phyloP scores from a whole-genome alignment of 2,797 vertebrate species.

The Phalanger gymnotis region DNA sequence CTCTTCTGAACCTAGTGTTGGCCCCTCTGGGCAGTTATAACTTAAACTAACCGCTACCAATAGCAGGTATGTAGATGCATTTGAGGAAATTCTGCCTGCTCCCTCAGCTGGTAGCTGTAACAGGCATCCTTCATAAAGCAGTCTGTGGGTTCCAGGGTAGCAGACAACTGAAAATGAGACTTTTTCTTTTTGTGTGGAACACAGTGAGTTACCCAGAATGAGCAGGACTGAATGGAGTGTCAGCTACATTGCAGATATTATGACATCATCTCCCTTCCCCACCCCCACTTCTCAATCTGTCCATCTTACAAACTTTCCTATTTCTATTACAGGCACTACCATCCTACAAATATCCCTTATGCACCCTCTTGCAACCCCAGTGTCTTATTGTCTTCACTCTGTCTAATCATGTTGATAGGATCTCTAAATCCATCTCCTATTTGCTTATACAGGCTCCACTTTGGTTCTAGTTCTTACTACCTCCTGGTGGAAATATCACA shows the following conservation, averaged over 20 bases:
- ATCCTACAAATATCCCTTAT: neutral
- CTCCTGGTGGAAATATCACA: neutral
- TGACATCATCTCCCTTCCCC: neutral
- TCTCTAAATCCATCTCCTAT: neutral
- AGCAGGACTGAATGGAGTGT: neutral
- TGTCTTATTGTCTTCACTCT: neutral
- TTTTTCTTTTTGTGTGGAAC: neutral
- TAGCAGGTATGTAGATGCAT: neutral
- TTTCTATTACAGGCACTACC: neutral
- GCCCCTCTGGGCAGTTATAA: neutral
- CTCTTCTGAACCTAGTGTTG: neutral
- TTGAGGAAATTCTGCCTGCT: neutral
- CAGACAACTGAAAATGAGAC: neutral
- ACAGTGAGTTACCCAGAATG: neutral
- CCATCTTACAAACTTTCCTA: neutral
- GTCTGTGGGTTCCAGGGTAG: neutral
- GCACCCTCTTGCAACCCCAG: neutral
- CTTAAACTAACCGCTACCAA: neutral
- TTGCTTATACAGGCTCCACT: neutral
- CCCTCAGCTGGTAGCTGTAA: neutral
- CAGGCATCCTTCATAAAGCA: neutral
- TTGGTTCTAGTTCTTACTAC: neutral
- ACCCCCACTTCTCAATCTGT: neutral
- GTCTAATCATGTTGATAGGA: neutral
- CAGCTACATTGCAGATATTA: neutral